Percentiles rank a stretch among this genome's conserved stretches.
Conservation (phyloP, 2,113 vertebrate genomes). For the Odobenus rosmarus region DNA sequence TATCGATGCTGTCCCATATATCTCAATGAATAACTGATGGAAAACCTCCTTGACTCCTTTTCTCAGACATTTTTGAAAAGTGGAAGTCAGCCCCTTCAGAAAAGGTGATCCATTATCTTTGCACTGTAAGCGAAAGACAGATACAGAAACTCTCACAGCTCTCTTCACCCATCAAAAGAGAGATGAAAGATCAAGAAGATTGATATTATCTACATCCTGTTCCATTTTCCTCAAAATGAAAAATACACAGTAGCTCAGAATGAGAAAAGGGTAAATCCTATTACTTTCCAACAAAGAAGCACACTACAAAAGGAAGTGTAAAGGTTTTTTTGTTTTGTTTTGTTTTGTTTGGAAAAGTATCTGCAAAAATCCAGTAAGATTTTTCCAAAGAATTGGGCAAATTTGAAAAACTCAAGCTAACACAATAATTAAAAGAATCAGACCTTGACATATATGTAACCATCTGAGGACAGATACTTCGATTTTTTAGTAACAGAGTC, state of each 20-base stretch:
- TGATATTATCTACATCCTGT: neutral
- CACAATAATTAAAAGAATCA: conserved; percentile 60
- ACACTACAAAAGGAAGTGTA: neutral
- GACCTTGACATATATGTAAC: conserved; percentile 57
- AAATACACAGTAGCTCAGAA: conserved; percentile 47
- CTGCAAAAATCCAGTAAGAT: conserved; percentile 50
- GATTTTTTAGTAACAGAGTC: conserved; percentile 67
- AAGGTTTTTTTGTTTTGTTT: neutral
- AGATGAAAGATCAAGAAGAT: conserved; percentile 37
- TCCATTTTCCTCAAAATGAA: conserved; percentile 53
- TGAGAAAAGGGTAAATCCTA: conserved; percentile 34
- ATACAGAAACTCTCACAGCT: conserved; percentile 12
- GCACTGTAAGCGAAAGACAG: conserved; percentile 55
- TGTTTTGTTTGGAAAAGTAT: conserved; percentile 25
- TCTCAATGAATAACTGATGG: neutral
- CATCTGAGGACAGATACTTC: conserved; percentile 75
- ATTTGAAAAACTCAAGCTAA: conserved; percentile 63
- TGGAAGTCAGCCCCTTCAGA: conserved; percentile 33
- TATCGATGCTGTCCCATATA: neutral
- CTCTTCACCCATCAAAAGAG: conserved; percentile 17
- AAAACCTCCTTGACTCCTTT: conserved; percentile 34
- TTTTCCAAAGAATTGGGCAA: conserved; percentile 49
- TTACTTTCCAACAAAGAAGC: neutral
- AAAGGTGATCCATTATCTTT: conserved; percentile 60
- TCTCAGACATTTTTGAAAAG: conserved; percentile 59